Evolutionary conservation across 1,140 invertebrate species (phyloP).

Genomic region (Bombus pyrosoma): DNA sequence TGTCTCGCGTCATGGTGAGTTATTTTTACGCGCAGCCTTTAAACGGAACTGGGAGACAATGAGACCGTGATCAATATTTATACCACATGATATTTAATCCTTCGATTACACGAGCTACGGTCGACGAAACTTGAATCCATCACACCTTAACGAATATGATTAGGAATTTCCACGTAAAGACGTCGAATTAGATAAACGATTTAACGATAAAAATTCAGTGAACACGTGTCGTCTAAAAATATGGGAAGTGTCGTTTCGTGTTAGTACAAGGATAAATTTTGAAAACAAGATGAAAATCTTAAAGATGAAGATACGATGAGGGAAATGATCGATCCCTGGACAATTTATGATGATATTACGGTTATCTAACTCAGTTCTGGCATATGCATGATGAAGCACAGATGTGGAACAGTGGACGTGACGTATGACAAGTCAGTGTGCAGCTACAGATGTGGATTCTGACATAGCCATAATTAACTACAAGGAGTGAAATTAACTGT

Average conservation of each 20-base stretch:
- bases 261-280: neutral
- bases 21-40: constrained; percentile 27
- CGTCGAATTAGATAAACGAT: neutral
- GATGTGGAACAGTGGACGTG: neutral
- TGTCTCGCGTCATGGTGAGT: constrained; percentile 18
- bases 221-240: neutral
- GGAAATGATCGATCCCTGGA: too few species aligned
- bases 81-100: neutral
- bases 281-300: too few species aligned
- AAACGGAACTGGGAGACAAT: constrained; percentile 21
- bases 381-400: constrained; percentile 4
- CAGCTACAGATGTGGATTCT: neutral
- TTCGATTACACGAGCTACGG: neutral
- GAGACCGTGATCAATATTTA: constrained; percentile 10
- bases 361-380: constrained; percentile 7
- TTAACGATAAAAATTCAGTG: neutral
- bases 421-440: neutral
- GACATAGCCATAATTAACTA: constrained; percentile 3
- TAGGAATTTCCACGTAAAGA: neutral
- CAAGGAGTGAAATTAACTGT: neutral
- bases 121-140: neutral
- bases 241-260: neutral
- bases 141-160: neutral
- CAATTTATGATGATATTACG: neutral
- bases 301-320: too few species aligned